Percentiles rank a stretch among this genome's conserved stretches.
Evolutionary conservation across 2,113 vertebrate species (phyloP).

Genomic region (Eleginops maclovinus): DNA sequence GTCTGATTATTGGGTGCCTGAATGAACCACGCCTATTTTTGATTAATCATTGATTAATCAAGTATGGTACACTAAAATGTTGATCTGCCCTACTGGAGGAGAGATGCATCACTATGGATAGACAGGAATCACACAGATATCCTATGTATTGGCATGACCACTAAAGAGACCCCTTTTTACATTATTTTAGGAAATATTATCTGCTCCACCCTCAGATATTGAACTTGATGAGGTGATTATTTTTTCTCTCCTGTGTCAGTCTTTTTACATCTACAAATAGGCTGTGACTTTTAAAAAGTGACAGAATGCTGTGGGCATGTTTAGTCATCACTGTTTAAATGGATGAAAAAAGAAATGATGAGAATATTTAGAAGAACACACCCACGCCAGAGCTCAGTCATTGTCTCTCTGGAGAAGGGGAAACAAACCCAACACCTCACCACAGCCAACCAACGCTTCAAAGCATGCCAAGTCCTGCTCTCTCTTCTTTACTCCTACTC

Average conservation of each 20-base stretch:
- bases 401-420: constrained; percentile 63
- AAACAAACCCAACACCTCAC: constrained; percentile 33
- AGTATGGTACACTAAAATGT: neutral
- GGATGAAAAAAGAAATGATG: constrained; percentile 38
- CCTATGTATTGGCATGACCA: neutral
- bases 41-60: constrained; percentile 47
- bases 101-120: neutral
- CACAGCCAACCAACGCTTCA: constrained; percentile 61
- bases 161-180: neutral
- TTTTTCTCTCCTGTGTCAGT: constrained; percentile 32
- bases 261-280: constrained; percentile 64
- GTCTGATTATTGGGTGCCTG: constrained; percentile 2
- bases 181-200: neutral
- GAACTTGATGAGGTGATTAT: neutral
- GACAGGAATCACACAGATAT: neutral
- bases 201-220: neutral
- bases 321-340: constrained; percentile 67
- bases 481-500: constrained; percentile 66
- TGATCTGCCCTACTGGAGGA: neutral
- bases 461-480: constrained; percentile 64
- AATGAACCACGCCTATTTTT: constrained; percentile 57
- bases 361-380: constrained; percentile 74
- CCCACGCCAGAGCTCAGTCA: constrained; percentile 68
- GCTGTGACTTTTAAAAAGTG: constrained; percentile 57
- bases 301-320: constrained; percentile 63